Base-by-base conservation (phyloP, 2,797 vertebrate species). In the Pseudotriccus pelzelni region DNA sequence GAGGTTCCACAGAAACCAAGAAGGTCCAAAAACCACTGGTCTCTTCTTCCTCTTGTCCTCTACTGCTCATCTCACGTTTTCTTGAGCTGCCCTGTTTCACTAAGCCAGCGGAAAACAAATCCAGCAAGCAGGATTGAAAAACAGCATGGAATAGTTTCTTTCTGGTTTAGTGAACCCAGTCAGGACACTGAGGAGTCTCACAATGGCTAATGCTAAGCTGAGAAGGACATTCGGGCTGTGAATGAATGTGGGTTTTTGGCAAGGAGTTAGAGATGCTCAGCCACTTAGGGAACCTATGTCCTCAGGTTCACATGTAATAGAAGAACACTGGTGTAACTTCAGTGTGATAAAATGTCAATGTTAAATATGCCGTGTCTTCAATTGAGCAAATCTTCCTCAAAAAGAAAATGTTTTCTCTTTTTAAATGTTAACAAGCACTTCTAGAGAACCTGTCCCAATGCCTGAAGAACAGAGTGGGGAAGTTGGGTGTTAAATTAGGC, bases 301-400 rank as follows among this genome's bases (percentile, higher is more conserved):
- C 53, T 70, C 3, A 0, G 10, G 46, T 70, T 83, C 0, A 0
- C 14, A 12, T 24, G 49, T 47, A 84, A 76, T 8, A 75, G 36
- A 37, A 85, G 67, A 60, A 47, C 27, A 44, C 22, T 85, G 34
- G n/a, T 46, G 21, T 36, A 79, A 82, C 16, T 66, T 63, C 3
- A 79, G 59, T 28, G 18, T 72, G 37, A 63, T 44, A 74, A 2
- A 75, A 58, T 24, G 10, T 30, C 52, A 79, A n/a, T 12, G 36
- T 34, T 43, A 89, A 91, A 72, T 56, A 60, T 9, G 10, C 7
- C 82, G 34, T 58, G 41, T 64, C 23, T 53, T 83, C 20, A 79
- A 66, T 12, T 32, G 10, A n/a, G 37, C 5, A 74, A 68, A 55
- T 43, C 17, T 66, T 82, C 13, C 21, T 58, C 13, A 49, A 67